Percentiles rank a stretch among this genome's conserved stretches.
Conservation (phyloP, 2,888 invertebrate species). For the Chrysina gloriosa region DNA sequence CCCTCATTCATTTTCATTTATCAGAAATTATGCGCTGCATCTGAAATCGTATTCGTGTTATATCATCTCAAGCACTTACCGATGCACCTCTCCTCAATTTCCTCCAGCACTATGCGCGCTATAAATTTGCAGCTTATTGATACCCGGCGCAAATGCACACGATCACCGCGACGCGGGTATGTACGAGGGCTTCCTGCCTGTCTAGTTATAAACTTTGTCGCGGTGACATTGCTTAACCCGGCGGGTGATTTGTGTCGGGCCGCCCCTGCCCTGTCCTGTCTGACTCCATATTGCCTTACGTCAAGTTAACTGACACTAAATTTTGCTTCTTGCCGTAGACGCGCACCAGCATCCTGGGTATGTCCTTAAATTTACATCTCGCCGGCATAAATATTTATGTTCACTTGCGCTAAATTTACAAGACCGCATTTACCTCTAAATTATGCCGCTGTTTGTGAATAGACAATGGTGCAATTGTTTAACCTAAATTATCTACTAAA, state of each 20-base stretch:
- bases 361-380: constrained; percentile 44
- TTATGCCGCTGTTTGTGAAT: constrained; percentile 38
- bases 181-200: constrained; percentile 36
- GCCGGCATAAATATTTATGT: constrained; percentile 44
- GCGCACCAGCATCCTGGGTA: not conserved
- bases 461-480: constrained; percentile 31
- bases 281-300: constrained; percentile 58
- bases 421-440: constrained; percentile 46
- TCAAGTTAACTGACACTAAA: constrained; percentile 55
- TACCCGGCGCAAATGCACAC: not conserved
- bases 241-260: constrained; percentile 61
- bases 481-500: constrained; percentile 23
- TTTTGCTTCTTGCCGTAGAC: constrained; percentile 47
- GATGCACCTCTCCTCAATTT: not conserved
- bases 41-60: too few species aligned
- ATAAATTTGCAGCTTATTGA: constrained; percentile 28
- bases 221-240: constrained; percentile 61
- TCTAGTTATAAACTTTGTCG: constrained; percentile 53
- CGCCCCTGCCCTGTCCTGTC: constrained; percentile 59
- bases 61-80: not conserved
- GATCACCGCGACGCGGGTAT: constrained; percentile 8
- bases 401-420: constrained; percentile 48
- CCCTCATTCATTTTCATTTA: too few species aligned
- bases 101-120: not conserved
- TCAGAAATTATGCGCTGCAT: too few species aligned